A percentile compares a stretch with the other conserved stretches of the same genome.
Evolutionary conservation across 2,888 invertebrate genomes (phyloP).

Genomic region (Cerceris ruficornis): DNA sequence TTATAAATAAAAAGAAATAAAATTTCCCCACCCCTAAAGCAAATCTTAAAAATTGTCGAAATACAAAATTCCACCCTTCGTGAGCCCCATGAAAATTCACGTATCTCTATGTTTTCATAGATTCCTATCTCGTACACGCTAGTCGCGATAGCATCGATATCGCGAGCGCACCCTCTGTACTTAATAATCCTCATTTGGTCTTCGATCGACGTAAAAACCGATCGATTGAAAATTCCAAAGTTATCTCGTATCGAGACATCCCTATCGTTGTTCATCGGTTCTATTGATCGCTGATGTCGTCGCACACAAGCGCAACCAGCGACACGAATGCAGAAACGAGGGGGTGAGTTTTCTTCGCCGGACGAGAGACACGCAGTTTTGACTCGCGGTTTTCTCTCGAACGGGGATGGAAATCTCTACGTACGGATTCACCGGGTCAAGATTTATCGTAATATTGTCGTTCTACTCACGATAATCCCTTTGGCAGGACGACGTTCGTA

Average conservation of each 20-base stretch:
- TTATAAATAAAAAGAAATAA: too few relatives aligned
- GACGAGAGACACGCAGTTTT: conserved; percentile 33
- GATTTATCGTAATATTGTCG: not conserved
- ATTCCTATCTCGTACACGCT: too few relatives aligned
- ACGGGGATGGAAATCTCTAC: not conserved
- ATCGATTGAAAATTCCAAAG: too few relatives aligned
- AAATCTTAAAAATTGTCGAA: too few relatives aligned
- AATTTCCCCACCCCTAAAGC: too few relatives aligned
- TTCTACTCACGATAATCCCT: conserved; percentile 29
- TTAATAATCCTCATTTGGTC: too few relatives aligned
- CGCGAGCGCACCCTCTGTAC: too few relatives aligned
- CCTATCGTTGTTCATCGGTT: conserved; percentile 67
- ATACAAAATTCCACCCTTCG: too few relatives aligned
- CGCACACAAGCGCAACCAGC: conserved; percentile 42
- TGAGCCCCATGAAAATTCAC: too few relatives aligned
- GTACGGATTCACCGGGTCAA: not conserved
- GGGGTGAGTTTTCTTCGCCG: conserved; percentile 43
- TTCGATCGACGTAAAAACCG: too few relatives aligned
- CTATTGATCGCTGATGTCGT: conserved; percentile 75
- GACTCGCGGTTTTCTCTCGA: not conserved
- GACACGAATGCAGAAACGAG: not conserved
- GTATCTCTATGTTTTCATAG: too few relatives aligned
- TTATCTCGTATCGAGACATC: conserved; percentile 18
- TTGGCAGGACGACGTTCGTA: not conserved
- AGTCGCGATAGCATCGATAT: too few relatives aligned